Conservation (phyloP, 2,888 invertebrate genomes). For the Cartodere bifasciata region DNA sequence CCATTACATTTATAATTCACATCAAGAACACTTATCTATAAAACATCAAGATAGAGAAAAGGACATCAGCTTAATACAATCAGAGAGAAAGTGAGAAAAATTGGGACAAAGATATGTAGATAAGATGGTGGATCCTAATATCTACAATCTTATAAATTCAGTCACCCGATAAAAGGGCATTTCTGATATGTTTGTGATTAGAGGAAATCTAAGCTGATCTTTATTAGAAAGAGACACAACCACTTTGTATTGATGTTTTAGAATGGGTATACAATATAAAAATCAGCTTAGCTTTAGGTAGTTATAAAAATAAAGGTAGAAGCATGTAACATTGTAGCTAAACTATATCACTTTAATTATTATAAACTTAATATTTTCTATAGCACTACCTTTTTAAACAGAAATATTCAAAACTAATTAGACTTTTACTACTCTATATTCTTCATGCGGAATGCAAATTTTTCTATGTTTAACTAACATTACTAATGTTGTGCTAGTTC, state of each 20-base stretch:
- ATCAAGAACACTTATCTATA: constrained; percentile 11
- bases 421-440: no score
- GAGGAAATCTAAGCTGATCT: constrained; percentile 10
- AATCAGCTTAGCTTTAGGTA: no score
- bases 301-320: no score
- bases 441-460: no score
- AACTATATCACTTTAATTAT: no score
- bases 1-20: constrained; percentile 5
- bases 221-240: constrained; percentile 28
- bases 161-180: constrained; percentile 18
- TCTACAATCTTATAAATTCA: constrained; percentile 14
- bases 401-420: no score
- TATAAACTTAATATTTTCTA: no score
- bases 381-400: no score
- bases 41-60: constrained; percentile 21
- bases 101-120: constrained; percentile 21
- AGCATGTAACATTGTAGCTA: no score
- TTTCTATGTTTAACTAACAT: no score
- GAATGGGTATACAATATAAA: no score
- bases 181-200: constrained; percentile 26
- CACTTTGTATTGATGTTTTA: constrained; percentile 17
- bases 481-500: no score
- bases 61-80: constrained; percentile 13
- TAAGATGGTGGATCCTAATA: constrained; percentile 21
- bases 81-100: constrained; percentile 17